Conservation (phyloP, 2,113 vertebrate genomes). For the Vimba vimba region DNA sequence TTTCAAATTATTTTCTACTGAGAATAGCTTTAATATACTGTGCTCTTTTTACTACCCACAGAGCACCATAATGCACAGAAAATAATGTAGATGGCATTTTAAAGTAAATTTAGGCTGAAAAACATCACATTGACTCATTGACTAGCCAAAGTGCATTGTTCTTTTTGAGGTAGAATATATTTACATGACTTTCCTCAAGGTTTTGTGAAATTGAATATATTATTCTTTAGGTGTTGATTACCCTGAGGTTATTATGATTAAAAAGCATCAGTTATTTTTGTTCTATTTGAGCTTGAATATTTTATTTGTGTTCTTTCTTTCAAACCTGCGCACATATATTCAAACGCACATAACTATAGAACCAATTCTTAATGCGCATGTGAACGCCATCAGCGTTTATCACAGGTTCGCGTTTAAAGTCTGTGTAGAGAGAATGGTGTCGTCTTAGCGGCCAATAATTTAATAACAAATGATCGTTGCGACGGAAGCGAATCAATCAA, state of each 20-base stretch:
- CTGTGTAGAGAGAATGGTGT: too few relatives aligned
- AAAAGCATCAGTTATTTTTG: constrained; percentile 4
- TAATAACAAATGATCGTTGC: too few relatives aligned
- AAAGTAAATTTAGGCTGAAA: neutral
- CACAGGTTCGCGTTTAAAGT: too few relatives aligned
- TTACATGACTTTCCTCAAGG: constrained; percentile 37
- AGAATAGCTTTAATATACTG: neutral
- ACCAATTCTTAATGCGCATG: too few relatives aligned
- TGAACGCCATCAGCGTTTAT: too few relatives aligned
- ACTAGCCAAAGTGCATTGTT: neutral
- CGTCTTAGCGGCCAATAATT: too few relatives aligned
- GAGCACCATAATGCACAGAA: neutral
- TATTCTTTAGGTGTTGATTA: constrained; percentile 18
- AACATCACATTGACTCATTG: neutral
- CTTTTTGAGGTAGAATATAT: constrained; percentile 43
- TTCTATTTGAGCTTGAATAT: neutral
- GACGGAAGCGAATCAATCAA: too few relatives aligned
- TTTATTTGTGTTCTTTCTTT: neutral
- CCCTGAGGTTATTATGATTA: constrained; percentile 45
- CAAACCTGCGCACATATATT: too few relatives aligned
- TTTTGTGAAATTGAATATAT: neutral
- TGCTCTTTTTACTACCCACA: neutral
- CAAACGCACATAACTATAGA: too few relatives aligned
- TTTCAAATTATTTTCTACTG: neutral
- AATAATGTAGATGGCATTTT: neutral